Evolutionary conservation across 2,888 invertebrate species (phyloP).

Genomic region (Drosophila sordidapex): DNA sequence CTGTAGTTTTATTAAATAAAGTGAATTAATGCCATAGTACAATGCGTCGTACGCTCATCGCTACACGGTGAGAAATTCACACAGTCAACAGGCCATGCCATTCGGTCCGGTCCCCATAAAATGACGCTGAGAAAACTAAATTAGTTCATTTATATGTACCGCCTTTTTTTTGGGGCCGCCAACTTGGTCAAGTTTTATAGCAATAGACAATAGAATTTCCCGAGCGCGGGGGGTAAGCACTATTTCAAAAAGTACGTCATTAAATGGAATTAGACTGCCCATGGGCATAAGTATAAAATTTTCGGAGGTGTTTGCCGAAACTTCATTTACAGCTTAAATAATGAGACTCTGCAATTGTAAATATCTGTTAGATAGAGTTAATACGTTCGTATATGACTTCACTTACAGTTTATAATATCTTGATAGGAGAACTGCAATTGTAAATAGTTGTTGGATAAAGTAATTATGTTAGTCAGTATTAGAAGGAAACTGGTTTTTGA

Average conservation of each 20-base stretch:
- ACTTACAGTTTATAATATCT: neutral
- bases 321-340: conserved; percentile 16
- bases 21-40: conserved; percentile 66
- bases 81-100: conserved; percentile 40
- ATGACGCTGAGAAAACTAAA: conserved; percentile 60
- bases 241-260: conserved; percentile 35
- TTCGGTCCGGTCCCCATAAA: conserved; percentile 9
- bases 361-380: neutral
- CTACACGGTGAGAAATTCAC: conserved; percentile 79
- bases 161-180: conserved; percentile 8
- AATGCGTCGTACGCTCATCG: conserved; percentile 44
- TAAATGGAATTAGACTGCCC: conserved; percentile 21
- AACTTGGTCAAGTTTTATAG: conserved; percentile 67
- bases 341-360: neutral
- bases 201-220: conserved; percentile 53
- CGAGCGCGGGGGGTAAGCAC: conserved; percentile 43
- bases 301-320: neutral
- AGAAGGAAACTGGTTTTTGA: neutral
- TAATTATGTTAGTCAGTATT: neutral
- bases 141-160: conserved; percentile 72
- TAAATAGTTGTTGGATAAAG: neutral
- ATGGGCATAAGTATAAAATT: neutral
- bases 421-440: neutral
- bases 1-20: conserved; percentile 75
- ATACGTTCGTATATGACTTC: neutral